phyloP scores from a whole-genome alignment of 2,113 vertebrate genomes.

The Oncorhynchus keta region DNA sequence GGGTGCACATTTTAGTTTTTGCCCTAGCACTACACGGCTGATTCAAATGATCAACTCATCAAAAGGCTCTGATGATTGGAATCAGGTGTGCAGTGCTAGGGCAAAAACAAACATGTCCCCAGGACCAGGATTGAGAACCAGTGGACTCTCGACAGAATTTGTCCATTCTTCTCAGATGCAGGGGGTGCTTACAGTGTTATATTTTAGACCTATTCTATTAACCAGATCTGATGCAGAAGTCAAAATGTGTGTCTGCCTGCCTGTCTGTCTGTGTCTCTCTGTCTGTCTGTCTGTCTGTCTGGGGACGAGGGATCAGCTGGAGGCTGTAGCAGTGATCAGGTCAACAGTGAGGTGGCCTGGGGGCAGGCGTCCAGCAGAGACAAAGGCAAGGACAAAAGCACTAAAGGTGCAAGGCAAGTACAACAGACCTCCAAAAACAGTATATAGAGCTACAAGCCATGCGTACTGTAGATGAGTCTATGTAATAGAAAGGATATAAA shows the following conservation, averaged over 20 bases:
- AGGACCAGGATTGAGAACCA: too few relatives aligned
- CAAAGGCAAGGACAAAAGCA: conserved; percentile 49
- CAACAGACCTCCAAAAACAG: conserved; percentile 15
- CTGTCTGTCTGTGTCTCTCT: neutral
- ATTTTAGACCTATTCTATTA: conserved; percentile 16
- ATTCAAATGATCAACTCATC: too few relatives aligned
- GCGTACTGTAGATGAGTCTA: conserved; percentile 38
- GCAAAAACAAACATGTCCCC: too few relatives aligned
- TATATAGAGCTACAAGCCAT: conserved; percentile 17
- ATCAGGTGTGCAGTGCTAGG: too few relatives aligned
- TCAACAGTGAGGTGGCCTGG: conserved; percentile 34
- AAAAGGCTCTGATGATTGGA: too few relatives aligned
- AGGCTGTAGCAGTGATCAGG: conserved; percentile 34
- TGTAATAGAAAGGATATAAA: conserved; percentile 57
- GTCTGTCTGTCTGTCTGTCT: neutral
- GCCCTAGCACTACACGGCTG: too few relatives aligned
- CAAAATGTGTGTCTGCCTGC: neutral
- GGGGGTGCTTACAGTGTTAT: conserved; percentile 20
- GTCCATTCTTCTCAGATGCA: conserved; percentile 19
- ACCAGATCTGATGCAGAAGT: neutral
- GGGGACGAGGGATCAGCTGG: conserved; percentile 22
- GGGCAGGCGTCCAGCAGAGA: conserved; percentile 29
- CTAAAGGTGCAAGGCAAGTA: conserved; percentile 28
- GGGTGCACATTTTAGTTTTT: too few relatives aligned
- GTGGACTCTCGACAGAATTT: conserved; percentile 9